Evolutionary conservation across 2,797 vertebrate species (phyloP), one percentile per base, ranked within the genome.

Genomic region (Philypnodon macrostomus): DNA sequence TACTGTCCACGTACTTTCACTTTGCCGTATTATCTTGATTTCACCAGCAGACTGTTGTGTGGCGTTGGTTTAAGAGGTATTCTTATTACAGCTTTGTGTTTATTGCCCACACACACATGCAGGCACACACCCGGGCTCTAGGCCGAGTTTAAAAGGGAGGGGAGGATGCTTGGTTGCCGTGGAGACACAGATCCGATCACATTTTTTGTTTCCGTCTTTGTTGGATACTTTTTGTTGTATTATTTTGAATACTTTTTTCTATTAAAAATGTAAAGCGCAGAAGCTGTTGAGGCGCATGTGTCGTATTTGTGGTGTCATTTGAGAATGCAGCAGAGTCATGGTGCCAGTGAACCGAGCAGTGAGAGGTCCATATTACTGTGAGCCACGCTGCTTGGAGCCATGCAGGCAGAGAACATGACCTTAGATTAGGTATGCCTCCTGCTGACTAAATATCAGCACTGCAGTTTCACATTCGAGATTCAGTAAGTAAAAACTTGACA

Each of bases 221-320:
- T 67, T 80, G 68, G 68, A 84, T 83, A 70, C 41, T 70, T 79
- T 55, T 77, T 82, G 79, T 83, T 82, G 67, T 88, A 83, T 89
- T 85, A 81, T 89, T 90, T 90, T 87, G 64, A 83, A 81, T 84
- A 85, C 65, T 67, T 82, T 84, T 90, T 91, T 88, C 73, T 90
- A 90, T 88, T 90, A 90, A 91, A 91, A 87, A 78, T 72, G 67
- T 80, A 88, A 26, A 85, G 80, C 41, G 37, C 68, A 61, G 13
- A 63, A 70, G 62, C 83, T 81, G 79, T 66, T 76, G 47, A 32
- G 16, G 13, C 48, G 51, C 5, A 21, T 62, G 19, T 29, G 7
- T 63, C 15, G 26, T 44, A 35, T 46, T 32, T 23, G 16, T 42
- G 6, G 21, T 40, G 11, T 30, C 7, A 39, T 68, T 53, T 63